Base-by-base conservation (phyloP, 2,888 invertebrate species). In the Trichopoda pennipes region DNA sequence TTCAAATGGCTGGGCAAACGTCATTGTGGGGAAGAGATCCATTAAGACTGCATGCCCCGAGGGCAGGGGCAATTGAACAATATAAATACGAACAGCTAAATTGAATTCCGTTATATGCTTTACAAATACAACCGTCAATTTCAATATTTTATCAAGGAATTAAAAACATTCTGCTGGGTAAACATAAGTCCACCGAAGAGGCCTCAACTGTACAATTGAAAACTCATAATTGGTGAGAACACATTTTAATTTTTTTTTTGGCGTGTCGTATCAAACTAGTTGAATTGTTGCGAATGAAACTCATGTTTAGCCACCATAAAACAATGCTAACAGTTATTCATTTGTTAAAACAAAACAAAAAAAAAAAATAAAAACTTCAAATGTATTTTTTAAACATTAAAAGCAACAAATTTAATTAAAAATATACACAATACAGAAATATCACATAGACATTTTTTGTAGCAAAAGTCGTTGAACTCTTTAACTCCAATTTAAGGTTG, bases 401-500 rank as follows among this genome's bases (percentile, higher is more conserved):
- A 76, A 53, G 44, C 14, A 38, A 21, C 2, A 64, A 44, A 51
- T 68, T 55, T 51, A 60, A 72, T 35, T 7, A 51, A 49, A 64
- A n/a, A 58, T 49, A 56, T 58, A 58, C 44, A 68, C 68, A 44
- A 76, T 68, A 32, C 1, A 14, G 16, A 58, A 68, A 60, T 23
- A 68, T 17, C 19, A 68, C 53, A 61, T 8, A 17, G 7, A 70
- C 19, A n/a, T n/a, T n/a, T 72, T 64, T 64, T 61, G 68, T 38
- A 44, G n/a, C 35, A 23, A 60, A 81, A 76, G 82, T 73, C 82
- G 56, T 68, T 82, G 82, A 82, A 82, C 82, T 63, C 68, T 49
- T 81, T 74, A 78, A 78, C 78, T 74, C 69, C 74, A 81, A 77
- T 77, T 81, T 74, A 38, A 64, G 77, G 68, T 77, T 78, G 68